Evolutionary conservation across 2,888 invertebrate genomes (phyloP), one percentile per base, ranked within the genome.

Genomic region (Deilephila porcellus): DNA sequence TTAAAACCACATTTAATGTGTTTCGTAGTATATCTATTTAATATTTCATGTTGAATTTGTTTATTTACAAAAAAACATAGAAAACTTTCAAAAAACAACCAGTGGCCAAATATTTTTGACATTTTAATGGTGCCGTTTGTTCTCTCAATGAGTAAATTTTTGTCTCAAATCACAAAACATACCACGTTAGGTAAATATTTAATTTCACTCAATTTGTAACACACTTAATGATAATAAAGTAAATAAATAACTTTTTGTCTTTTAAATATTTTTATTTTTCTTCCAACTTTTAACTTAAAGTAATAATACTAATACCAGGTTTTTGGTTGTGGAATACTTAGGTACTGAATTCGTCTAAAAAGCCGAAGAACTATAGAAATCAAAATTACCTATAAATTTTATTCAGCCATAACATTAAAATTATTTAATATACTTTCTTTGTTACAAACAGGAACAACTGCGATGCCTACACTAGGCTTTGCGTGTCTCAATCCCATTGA

Each of bases 151-250:
- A 62, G 76, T 71, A 76, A 70, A 73, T 77, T 76, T 78, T 78
- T 82, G 79, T 80, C 80, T 84, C 81, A 74, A 77, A 76, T 85
- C 79, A 84, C 83, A 81, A 84, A 80, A 87, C 86, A 88, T 89
- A 87, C 85, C 89, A 90, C 85, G 71, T 87, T 90, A 87, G 86
- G 75, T 81, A 81, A 85, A 82, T 80, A 83, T 88, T 91, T 91
- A 82, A 85, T 90, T 91, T 89, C 89, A 91, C 88, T 90, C 89
- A 80, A 91, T 90, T 93, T 91, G 88, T 88, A 85, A 91, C 90
- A 93, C 90, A 77, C 83, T 89, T 90, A 90, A 88, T 87, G 89
- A 88, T 83, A 84, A 86, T 82, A 79, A 82, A 81, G 80, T 83
- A 79, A 56, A 83, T 86, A 87, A 82, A 82, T 72, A 20, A 70